These are phyloP conservation scores for Girardinus metallicus DNA, from an alignment of 2,797 vertebrate species.

Conservation along the genomic window DNA sequence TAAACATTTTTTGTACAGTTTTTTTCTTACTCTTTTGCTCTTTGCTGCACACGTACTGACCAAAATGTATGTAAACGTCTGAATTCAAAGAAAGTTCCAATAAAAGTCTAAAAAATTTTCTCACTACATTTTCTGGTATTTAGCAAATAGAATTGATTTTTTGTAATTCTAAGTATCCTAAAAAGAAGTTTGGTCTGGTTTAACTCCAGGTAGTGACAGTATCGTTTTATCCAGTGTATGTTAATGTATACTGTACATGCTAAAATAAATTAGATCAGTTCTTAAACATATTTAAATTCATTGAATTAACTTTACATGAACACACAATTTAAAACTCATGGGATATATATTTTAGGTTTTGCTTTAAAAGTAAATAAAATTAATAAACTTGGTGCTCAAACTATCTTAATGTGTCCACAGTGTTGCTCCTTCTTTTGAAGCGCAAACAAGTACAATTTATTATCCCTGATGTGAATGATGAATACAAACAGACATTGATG, in stretches of 20 bases:
- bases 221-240: not conserved
- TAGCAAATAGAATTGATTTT: no score
- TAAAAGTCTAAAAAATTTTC: no score
- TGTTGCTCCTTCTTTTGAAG: conserved; percentile 47
- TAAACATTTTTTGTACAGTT: no score
- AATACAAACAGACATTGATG: conserved; percentile 83
- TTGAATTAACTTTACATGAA: not conserved
- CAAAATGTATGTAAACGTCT: no score
- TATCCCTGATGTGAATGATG: conserved; percentile 3
- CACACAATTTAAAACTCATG: not conserved
- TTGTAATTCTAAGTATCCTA: no score
- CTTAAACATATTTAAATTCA: not conserved
- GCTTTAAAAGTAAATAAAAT: not conserved
- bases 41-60: no score
- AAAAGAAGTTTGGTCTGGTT: no score
- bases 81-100: no score
- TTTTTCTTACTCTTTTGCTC: no score
- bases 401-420: conserved; percentile 58
- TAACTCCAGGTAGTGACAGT: no score
- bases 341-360: not conserved
- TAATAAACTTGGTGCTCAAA: not conserved
- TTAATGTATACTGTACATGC: not conserved
- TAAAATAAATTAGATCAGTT: not conserved
- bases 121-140: no score
- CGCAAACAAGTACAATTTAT: not conserved